Evolutionary conservation across 2,888 invertebrate species (phyloP).

Genomic region (Oscheius sp.): DNA sequence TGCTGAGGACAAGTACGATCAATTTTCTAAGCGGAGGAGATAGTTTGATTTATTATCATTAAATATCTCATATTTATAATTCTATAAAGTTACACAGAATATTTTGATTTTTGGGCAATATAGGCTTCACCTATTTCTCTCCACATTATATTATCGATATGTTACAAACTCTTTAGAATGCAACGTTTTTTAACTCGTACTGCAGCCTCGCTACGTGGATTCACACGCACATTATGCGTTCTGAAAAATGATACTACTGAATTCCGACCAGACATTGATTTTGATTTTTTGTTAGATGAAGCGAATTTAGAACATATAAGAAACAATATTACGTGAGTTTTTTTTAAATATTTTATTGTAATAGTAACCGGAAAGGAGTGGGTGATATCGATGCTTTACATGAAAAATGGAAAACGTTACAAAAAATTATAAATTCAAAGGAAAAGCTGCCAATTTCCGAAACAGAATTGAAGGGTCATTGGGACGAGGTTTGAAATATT

Average conservation of each 20-base stretch:
- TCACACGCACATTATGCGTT: too few species aligned
- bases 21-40: slow-evolving; percentile 33
- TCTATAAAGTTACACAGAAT: background rate
- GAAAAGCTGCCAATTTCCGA: slow-evolving; percentile 42
- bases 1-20: slow-evolving; percentile 37
- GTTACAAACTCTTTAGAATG: background rate
- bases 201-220: background rate
- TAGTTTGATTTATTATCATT: background rate
- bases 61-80: background rate
- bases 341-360: background rate
- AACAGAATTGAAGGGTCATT: slow-evolving; percentile 45
- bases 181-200: background rate
- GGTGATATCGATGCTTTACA: slow-evolving; percentile 61
- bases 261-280: slow-evolving; percentile 62
- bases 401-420: slow-evolving; percentile 54
- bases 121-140: background rate
- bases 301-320: slow-evolving; percentile 52
- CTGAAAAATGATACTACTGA: background rate
- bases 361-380: slow-evolving; percentile 60
- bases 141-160: background rate
- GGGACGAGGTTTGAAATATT: slow-evolving; percentile 63
- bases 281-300: slow-evolving; percentile 65
- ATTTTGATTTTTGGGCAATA: background rate
- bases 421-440: slow-evolving; percentile 42
- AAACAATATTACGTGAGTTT: slow-evolving; percentile 45